A percentile compares a stretch with the other conserved stretches of the same genome.
Evolutionary conservation across 2,888 invertebrate genomes (phyloP).

Genomic region (Eupithecia tripunctaria): DNA sequence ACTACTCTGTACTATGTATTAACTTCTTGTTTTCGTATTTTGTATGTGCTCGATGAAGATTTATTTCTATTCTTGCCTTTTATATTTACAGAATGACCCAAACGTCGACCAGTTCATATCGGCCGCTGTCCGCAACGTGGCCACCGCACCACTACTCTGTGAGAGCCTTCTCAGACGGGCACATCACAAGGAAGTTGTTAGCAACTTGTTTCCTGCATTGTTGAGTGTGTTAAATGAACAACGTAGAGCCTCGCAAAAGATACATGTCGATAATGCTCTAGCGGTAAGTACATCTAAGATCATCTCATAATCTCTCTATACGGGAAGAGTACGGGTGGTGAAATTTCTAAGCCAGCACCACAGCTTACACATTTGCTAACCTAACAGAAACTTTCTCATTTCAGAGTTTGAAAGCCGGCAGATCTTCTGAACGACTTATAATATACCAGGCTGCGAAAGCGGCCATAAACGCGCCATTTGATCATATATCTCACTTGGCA

Average conservation of each 20-base stretch:
- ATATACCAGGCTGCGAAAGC: conserved; percentile 65
- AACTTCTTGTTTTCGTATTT: background rate
- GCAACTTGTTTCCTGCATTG: conserved; percentile 51
- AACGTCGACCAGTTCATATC: conserved; percentile 54
- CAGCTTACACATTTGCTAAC: too few species aligned
- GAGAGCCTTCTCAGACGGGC: conserved; percentile 60
- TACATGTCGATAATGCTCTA: conserved; percentile 77
- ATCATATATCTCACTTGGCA: conserved; percentile 65
- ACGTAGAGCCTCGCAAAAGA: conserved; percentile 50
- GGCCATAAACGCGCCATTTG: conserved; percentile 55
- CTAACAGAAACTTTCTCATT: too few species aligned
- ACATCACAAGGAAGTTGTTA: conserved; percentile 54
- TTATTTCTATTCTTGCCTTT: too few species aligned
- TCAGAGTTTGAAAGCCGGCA: conserved; percentile 62
- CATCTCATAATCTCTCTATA: too few species aligned
- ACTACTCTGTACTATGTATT: too few species aligned
- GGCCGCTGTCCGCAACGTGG: conserved; percentile 52
- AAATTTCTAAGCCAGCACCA: too few species aligned
- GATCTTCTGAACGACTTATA: conserved; percentile 64
- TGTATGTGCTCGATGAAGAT: background rate
- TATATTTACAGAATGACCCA: conserved; percentile 51
- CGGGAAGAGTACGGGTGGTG: too few species aligned
- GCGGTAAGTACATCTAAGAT: conserved; percentile 57
- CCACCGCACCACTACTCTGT: conserved; percentile 58
- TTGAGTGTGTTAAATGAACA: conserved; percentile 58